Percentiles rank a stretch among this genome's conserved stretches.
Conservation (phyloP, 2,113 vertebrate genomes). For the Poicephalus gulielmi region DNA sequence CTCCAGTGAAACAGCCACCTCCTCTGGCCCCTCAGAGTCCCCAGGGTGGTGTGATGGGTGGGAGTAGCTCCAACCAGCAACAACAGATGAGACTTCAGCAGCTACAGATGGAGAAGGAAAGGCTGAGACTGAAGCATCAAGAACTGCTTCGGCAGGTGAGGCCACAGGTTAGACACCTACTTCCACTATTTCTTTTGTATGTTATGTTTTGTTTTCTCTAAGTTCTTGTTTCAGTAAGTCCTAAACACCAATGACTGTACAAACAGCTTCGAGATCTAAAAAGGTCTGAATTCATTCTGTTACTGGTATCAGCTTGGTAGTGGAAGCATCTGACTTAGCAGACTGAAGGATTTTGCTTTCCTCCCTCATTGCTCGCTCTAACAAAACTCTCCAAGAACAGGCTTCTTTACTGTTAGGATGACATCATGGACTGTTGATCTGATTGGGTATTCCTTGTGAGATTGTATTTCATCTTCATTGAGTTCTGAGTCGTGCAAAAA, state of each 20-base stretch:
- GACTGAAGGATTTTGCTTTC: neutral
- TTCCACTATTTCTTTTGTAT: conserved; percentile 64
- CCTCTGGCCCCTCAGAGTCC: conserved; percentile 86
- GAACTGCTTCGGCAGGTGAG: conserved; percentile 96
- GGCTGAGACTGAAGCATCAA: conserved; percentile 93
- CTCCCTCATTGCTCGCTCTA: neutral
- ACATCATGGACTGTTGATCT: neutral
- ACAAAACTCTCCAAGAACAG: neutral
- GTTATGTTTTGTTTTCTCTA: neutral
- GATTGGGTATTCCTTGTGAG: neutral
- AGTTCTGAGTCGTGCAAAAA: neutral
- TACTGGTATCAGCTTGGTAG: neutral
- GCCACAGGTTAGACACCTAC: conserved; percentile 88
- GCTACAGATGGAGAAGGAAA: conserved; percentile 95
- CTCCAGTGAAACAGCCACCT: conserved; percentile 88
- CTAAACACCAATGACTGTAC: neutral
- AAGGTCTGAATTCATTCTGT: neutral
- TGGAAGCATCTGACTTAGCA: neutral
- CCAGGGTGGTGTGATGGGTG: conserved; percentile 81
- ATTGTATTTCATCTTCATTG: neutral
- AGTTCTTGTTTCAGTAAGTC: neutral
- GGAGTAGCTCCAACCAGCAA: conserved; percentile 77
- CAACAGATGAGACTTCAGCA: conserved; percentile 94
- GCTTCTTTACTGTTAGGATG: neutral
- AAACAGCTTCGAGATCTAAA: neutral